Evolutionary conservation across 2,888 invertebrate genomes (phyloP).

Genomic region (Nebria brevicollis): DNA sequence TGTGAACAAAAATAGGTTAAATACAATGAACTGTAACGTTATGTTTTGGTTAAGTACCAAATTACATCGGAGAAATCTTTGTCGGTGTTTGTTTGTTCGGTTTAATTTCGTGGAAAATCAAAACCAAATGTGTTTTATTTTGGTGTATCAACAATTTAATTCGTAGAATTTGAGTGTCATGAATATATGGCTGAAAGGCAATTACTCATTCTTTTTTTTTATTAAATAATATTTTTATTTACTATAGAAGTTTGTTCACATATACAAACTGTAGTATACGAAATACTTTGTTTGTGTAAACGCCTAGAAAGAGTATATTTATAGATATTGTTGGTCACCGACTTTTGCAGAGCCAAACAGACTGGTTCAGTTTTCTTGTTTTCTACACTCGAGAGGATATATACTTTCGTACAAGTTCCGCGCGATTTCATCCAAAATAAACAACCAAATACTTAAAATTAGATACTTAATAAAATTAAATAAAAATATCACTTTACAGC

Average conservation of each 20-base stretch:
- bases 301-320: not conserved
- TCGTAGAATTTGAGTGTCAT: not conserved
- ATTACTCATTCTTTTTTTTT: not conserved
- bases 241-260: slow-evolving; percentile 1
- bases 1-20: not conserved
- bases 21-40: not conserved
- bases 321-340: not conserved
- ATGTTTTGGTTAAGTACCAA: not conserved
- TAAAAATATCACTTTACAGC: not conserved
- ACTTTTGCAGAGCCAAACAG: not conserved
- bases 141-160: not conserved
- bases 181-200: too few relatives aligned
- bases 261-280: not conserved
- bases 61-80: not conserved
- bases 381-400: not conserved
- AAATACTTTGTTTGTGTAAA: not conserved
- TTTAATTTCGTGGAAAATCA: not conserved
- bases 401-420: not conserved
- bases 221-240: not conserved
- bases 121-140: not conserved
- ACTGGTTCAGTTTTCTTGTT: not conserved
- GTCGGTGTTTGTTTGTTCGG: not conserved
- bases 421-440: slow-evolving; percentile 1
- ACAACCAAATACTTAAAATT: not conserved
- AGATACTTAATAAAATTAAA: not conserved